Base-by-base conservation (phyloP, 92 coral and sea anemone genomes). In the Zoanthus gigantus region DNA sequence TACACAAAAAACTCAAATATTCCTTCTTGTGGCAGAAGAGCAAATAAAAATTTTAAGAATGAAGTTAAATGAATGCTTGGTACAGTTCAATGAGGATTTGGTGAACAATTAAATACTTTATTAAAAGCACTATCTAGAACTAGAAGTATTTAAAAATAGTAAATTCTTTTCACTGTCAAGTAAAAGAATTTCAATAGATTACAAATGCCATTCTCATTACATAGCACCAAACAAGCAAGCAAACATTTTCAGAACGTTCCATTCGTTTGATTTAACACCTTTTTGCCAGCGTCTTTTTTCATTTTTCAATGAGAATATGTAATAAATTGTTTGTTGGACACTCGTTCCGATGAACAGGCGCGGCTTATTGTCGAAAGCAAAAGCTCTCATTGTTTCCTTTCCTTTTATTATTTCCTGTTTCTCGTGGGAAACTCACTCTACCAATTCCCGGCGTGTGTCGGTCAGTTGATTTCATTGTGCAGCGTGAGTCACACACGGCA, bases 371-470 rank as follows among this genome's bases (percentile, higher is more conserved):
- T 81, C 52, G 23, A 28, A n/a, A 4, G 74, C 85, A 10, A 81
- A 81, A 67, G 37, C 71, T 32, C 18, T 65, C 29, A 65, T 65
- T 47, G 73, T 66, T 65, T 15, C 46, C 65, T 79, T 81, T 81
- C 37, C 18, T 34, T 9, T 15, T 9, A 50, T 45, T 65, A 79
- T 79, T 81, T 81, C 85, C 85, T 81, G 85, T 81, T 81, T 81
- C 85, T 81, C 85, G 85, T 81, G 85, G 85, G 85, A 81, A 81
- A 9, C 74, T 44, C 52, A 67, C 61, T 66, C 15, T 9, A 60
- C 47, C 65, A 66, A 81, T 54, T 81, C 75, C 61, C 45, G 63
- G 58, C 66, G 85, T 81, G 85, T 81, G 85, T 81, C 75, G 85
- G 85, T 78, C 52, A 65, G 71, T 52, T 46, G 15, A 18, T 56